Base-by-base conservation (phyloP, 2,797 vertebrate genomes). In the Lepilemur ruficaudatus region DNA sequence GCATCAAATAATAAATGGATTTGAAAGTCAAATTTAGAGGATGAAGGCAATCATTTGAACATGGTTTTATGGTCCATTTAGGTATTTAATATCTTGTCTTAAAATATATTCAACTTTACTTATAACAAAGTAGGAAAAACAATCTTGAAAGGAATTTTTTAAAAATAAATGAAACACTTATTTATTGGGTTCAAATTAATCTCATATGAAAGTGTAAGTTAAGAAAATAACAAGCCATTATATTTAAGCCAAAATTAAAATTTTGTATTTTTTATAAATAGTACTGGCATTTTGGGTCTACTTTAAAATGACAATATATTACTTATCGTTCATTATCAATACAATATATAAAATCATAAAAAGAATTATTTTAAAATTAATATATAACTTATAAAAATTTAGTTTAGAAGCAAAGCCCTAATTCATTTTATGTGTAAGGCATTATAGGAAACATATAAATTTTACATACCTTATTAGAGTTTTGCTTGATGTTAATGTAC, bases 11-110 rank as follows among this genome's bases (percentile, higher is more conserved):
- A 25, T 38, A 89, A 91, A 7, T 65, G 1, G 4, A 52, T 72
- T 80, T 89, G 28, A 75, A 76, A 94, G 41, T 84, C 76, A 92
- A 91, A 90, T 93, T 95, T 87, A 55, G 18, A 78, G 1, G 25
- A 80, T 67, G 8, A 69, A 82, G 32, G 22, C 0, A 88, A 57
- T 91, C 12, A 76, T 91, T 70, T 88, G 28, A 48, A 69, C 28
- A 87, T 75, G 6, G 17, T 22, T 82, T 82, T 86, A 80, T 76
- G 30, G 13, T 87, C 35, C 41, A 61, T 35, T 61, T 82, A 72
- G 11, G 43, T 28, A 1, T 76, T 95, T 91, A 95, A 50, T 67
- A 48, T 63, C 10, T 70, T 48, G 59, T 72, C 72, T 92, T 81
- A n/a, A 84, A 76, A 78, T 41, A 63, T n/a, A 90, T 88, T 93